phyloP scores from a whole-genome alignment of 2,888 invertebrate species.

The Drosophila histrio region DNA sequence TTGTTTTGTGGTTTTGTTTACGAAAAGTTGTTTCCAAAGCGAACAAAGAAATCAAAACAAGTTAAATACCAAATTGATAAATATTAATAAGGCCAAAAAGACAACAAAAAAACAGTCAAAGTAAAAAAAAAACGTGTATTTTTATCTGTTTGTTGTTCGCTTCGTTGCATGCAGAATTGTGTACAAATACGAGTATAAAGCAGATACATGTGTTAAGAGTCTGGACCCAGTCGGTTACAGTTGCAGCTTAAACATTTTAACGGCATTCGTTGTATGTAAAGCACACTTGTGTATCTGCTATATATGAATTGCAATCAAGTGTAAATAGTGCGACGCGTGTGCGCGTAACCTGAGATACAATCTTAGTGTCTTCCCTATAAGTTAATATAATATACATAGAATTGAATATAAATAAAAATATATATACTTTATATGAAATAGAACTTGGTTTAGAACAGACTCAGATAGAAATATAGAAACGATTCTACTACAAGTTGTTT shows the following conservation, averaged over 20 bases:
- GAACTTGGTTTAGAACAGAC: background rate
- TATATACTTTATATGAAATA: background rate
- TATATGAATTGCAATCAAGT: constrained; percentile 70
- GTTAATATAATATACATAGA: no score
- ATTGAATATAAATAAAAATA: background rate
- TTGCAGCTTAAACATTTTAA: constrained; percentile 37
- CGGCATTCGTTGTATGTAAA: constrained; percentile 58
- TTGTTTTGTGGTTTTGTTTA: constrained; percentile 26
- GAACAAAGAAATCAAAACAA: constrained; percentile 66
- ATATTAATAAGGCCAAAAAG: constrained; percentile 70
- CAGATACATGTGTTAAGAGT: constrained; percentile 4
- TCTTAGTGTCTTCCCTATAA: constrained; percentile 25
- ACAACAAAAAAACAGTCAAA: constrained; percentile 11
- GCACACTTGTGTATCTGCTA: constrained; percentile 60
- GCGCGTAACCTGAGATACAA: constrained; percentile 57
- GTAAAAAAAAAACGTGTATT: constrained; percentile 30
- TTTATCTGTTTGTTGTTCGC: constrained; percentile 25
- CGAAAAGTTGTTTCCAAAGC: constrained; percentile 56
- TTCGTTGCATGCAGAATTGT: constrained; percentile 40
- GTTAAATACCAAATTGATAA: constrained; percentile 77
- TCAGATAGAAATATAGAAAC: background rate
- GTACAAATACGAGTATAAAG: background rate
- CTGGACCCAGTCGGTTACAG: constrained; percentile 31
- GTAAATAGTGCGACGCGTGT: constrained; percentile 58
- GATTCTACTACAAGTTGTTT: background rate